phyloP scores from a whole-genome alignment of 2,797 vertebrate species.

The Notamacropus eugenii region DNA sequence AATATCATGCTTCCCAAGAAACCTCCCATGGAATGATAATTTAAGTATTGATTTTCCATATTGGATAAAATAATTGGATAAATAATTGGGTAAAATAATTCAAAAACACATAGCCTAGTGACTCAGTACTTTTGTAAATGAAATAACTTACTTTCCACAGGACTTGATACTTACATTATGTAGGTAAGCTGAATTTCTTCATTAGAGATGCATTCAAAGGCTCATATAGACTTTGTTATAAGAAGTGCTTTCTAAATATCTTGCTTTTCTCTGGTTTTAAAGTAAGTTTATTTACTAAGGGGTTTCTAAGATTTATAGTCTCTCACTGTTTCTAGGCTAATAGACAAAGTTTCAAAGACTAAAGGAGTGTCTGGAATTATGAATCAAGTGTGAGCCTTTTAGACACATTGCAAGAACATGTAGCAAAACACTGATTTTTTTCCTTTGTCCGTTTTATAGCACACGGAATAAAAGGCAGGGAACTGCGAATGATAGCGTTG shows the following conservation, averaged over 20 bases:
- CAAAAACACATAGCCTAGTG: background rate
- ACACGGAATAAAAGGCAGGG: constrained; percentile 22
- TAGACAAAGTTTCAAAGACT: constrained; percentile 26
- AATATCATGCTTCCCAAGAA: constrained; percentile 19
- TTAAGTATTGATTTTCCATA: constrained; percentile 16
- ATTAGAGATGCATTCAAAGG: background rate
- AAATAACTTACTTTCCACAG: background rate
- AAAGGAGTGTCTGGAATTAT: constrained; percentile 26
- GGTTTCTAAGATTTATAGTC: background rate
- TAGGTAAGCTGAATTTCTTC: background rate
- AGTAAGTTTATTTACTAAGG: background rate
- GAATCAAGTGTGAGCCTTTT: background rate
- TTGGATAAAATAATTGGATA: background rate
- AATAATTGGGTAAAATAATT: background rate
- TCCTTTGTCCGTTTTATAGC: constrained; percentile 15
- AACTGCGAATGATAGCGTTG: background rate
- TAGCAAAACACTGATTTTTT: constrained; percentile 39
- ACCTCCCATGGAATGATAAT: background rate
- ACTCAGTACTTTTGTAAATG: background rate
- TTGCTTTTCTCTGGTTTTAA: constrained; percentile 13
- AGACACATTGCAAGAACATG: constrained; percentile 1
- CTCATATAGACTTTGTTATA: background rate
- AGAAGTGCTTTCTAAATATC: background rate
- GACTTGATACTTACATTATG: background rate
- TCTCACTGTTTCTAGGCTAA: background rate